Evolutionary conservation across 2,797 vertebrate genomes (phyloP).

Genomic region (Holocentrus rufus): DNA sequence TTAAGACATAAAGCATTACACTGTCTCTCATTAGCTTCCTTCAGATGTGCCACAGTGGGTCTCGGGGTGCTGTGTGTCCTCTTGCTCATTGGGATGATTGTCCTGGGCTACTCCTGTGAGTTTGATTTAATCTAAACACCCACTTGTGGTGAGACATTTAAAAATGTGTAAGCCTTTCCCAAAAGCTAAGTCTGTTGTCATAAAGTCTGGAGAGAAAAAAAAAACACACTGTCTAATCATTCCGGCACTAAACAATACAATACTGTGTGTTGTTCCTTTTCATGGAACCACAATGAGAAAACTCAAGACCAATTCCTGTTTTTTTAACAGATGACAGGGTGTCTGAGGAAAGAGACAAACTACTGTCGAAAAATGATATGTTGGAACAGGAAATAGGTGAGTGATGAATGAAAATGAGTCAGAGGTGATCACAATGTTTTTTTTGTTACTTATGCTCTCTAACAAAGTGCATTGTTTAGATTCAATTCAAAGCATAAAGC

Average conservation of each 20-base stretch:
- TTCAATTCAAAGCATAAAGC: too few relatives aligned
- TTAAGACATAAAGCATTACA: not conserved
- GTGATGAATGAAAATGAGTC: not conserved
- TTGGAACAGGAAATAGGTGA: not conserved
- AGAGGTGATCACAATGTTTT: not conserved
- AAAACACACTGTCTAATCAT: too few relatives aligned
- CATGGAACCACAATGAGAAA: not conserved
- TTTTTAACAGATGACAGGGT: not conserved
- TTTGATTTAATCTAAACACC: not conserved
- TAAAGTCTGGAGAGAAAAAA: too few relatives aligned
- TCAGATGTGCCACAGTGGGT: not conserved
- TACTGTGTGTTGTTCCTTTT: too few relatives aligned
- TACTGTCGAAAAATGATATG: accelerated
- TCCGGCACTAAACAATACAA: too few relatives aligned
- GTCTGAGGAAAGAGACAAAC: accelerated
- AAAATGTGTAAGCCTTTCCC: too few relatives aligned
- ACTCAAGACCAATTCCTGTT: not conserved
- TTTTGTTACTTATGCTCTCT: too few relatives aligned
- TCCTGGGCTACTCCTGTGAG: constrained; percentile 27
- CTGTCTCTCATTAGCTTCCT: constrained; percentile 33
- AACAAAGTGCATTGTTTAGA: too few relatives aligned
- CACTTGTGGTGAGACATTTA: too few relatives aligned
- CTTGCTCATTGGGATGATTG: not conserved
- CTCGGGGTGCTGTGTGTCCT: constrained; percentile 26
- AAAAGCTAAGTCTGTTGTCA: too few relatives aligned